A percentile compares a stretch with the other conserved stretches of the same genome.
Evolutionary conservation across 2,113 vertebrate genomes (phyloP).

Genomic region (Atlantisia rogersi): DNA sequence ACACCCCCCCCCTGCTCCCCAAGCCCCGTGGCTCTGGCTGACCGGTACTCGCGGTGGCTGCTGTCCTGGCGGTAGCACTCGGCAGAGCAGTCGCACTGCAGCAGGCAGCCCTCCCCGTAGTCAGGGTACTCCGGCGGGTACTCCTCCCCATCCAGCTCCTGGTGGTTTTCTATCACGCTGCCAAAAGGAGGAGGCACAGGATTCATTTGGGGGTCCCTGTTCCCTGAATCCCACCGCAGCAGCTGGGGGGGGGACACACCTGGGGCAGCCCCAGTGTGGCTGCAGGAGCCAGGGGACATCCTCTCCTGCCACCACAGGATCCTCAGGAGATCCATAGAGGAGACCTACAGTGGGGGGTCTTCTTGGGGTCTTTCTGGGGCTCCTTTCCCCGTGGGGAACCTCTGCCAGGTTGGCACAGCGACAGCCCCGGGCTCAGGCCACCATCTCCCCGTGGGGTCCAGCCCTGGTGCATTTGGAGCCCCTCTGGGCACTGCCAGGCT

Average conservation of each 20-base stretch:
- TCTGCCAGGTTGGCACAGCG: background rate
- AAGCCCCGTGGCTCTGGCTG: accelerated
- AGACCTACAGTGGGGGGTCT: accelerated
- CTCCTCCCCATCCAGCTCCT: slow-evolving; percentile 67
- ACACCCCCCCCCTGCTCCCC: background rate
- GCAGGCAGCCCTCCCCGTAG: slow-evolving; percentile 75
- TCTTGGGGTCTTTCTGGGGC: background rate
- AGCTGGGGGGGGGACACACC: background rate
- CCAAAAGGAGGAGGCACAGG: background rate
- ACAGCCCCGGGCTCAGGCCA: accelerated
- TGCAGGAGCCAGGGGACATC: background rate
- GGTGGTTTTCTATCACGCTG: slow-evolving; percentile 79
- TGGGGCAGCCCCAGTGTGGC: background rate
- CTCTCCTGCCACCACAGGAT: background rate
- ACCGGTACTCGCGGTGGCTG: slow-evolving; percentile 83
- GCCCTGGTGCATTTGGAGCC: accelerated
- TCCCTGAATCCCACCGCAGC: accelerated
- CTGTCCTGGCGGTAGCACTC: slow-evolving; percentile 79
- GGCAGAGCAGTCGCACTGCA: slow-evolving; percentile 80
- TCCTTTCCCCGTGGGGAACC: background rate
- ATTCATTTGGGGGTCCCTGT: accelerated
- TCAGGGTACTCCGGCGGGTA: slow-evolving; percentile 71
- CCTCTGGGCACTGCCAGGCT: background rate
- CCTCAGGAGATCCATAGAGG: too few species aligned
- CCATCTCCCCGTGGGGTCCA: background rate